Evolutionary conservation across 2,113 vertebrate genomes (phyloP).

Genomic region (Mirza zaza): DNA sequence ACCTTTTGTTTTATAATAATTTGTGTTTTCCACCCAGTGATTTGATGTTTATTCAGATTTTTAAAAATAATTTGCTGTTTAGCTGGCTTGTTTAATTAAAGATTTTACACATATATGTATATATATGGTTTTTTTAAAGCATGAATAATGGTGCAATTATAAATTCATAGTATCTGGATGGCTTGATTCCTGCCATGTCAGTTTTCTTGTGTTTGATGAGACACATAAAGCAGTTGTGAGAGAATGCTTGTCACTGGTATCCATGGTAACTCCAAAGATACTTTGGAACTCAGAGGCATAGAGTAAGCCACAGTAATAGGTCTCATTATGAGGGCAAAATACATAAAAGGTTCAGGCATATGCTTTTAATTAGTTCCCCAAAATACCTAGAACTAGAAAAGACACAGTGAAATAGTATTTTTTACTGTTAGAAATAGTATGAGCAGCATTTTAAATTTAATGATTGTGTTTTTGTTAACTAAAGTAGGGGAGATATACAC

Average conservation of each 20-base stretch:
- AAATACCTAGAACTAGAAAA: conserved; percentile 78
- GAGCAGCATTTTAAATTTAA: conserved; percentile 68
- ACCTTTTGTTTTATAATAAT: conserved; percentile 21
- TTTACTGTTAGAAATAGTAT: conserved; percentile 61
- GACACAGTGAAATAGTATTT: conserved; percentile 69
- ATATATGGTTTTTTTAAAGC: background rate
- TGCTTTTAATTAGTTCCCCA: conserved; percentile 86
- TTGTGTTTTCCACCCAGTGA: conserved; percentile 16
- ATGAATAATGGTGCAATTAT: conserved; percentile 62
- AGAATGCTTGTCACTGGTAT: conserved; percentile 85
- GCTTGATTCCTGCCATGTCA: conserved; percentile 80
- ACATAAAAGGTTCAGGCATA: conserved; percentile 83
- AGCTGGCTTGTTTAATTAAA: conserved; percentile 45
- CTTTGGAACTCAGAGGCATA: conserved; percentile 84
- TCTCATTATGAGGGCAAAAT: conserved; percentile 87
- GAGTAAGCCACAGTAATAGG: conserved; percentile 84
- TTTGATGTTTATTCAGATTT: conserved; percentile 49
- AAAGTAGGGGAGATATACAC: conserved; percentile 36
- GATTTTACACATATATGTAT: background rate
- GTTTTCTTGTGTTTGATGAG: conserved; percentile 84
- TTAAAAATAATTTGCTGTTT: conserved; percentile 13
- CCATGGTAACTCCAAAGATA: conserved; percentile 86
- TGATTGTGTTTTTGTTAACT: conserved; percentile 50
- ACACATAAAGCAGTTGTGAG: conserved; percentile 83
- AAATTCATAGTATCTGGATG: conserved; percentile 67